phyloP scores from a whole-genome alignment of 2,113 vertebrate species.

The Pseudorasbora parva region DNA sequence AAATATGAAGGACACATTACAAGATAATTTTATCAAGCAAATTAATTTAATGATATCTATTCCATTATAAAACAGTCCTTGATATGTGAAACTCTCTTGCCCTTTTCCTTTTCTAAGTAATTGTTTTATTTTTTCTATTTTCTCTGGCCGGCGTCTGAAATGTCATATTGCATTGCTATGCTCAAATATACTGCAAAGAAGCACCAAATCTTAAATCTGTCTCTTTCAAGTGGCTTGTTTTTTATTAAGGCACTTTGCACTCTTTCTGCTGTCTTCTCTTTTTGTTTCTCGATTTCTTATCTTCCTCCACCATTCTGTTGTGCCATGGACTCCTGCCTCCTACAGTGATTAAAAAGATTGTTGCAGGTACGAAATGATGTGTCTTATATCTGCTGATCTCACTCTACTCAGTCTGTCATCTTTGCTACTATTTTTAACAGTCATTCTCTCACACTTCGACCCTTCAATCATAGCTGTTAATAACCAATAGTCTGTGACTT shows the following conservation, averaged over 20 bases:
- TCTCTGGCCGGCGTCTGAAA: slow-evolving; percentile 7
- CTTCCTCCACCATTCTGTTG: slow-evolving; percentile 53
- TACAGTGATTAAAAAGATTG: slow-evolving; percentile 69
- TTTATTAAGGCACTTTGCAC: slow-evolving; percentile 50
- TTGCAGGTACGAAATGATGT: slow-evolving; percentile 61
- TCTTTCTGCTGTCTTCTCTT: slow-evolving; percentile 45
- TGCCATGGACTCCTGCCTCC: slow-evolving; percentile 63
- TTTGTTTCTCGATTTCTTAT: slow-evolving; percentile 43
- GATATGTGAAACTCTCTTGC: not conserved
- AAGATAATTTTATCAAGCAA: not conserved
- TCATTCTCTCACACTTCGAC: not conserved
- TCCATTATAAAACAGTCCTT: not conserved
- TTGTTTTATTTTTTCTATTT: not conserved
- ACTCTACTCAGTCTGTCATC: not conserved
- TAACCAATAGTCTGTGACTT: slow-evolving; percentile 1
- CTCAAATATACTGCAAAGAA: slow-evolving; percentile 31
- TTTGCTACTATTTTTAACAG: slow-evolving; percentile 28
- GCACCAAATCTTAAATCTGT: slow-evolving; percentile 42
- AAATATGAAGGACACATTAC: too few relatives aligned
- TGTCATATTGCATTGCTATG: slow-evolving; percentile 13
- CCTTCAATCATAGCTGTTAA: not conserved
- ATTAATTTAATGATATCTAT: not conserved
- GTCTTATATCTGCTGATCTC: slow-evolving; percentile 34
- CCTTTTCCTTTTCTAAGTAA: slow-evolving; percentile 7
- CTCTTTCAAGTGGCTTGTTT: slow-evolving; percentile 51